A percentile compares a stretch with the other conserved stretches of the same genome.
Evolutionary conservation across 2,888 invertebrate genomes (phyloP).

Genomic region (Brachypterus glaber): DNA sequence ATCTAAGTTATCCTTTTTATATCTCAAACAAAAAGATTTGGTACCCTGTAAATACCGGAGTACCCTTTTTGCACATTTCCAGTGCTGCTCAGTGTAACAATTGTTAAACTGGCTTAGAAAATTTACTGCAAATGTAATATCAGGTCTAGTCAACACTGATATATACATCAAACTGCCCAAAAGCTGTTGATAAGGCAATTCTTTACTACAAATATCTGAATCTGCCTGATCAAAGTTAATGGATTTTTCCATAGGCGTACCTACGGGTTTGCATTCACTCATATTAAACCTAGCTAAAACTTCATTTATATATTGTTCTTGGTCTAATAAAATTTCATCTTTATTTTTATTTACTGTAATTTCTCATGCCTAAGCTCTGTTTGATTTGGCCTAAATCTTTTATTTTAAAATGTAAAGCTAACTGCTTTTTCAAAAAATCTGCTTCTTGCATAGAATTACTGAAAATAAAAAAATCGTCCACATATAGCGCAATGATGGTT

Average conservation of each 20-base stretch:
- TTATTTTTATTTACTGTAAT: conserved; percentile 9
- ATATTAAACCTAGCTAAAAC: conserved; percentile 14
- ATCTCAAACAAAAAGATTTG: conserved; percentile 10
- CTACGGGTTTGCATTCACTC: conserved; percentile 12
- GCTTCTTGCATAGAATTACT: conserved; percentile 7
- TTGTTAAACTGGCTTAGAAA: conserved; percentile 17
- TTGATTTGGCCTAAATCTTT: conserved; percentile 9
- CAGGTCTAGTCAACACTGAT: conserved; percentile 17
- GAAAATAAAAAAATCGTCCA: conserved; percentile 18
- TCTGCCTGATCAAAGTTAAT: background rate
- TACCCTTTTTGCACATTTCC: conserved; percentile 16
- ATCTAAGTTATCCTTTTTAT: conserved; percentile 5
- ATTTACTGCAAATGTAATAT: conserved; percentile 16
- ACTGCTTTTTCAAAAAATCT: conserved; percentile 8
- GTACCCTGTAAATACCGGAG: conserved; percentile 14
- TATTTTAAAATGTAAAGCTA: conserved; percentile 11
- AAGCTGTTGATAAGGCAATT: conserved; percentile 16
- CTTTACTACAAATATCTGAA: conserved; percentile 1
- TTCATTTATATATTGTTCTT: conserved; percentile 10
- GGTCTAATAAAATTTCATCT: conserved; percentile 11
- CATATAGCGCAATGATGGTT: conserved; percentile 14
- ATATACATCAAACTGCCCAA: conserved; percentile 19
- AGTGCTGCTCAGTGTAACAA: too few relatives aligned
- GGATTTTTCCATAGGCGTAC: conserved; percentile 7
- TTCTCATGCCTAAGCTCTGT: conserved; percentile 10